Conservation (phyloP, 2,113 vertebrate genomes). For the Paradoxurus hermaphroditus region DNA sequence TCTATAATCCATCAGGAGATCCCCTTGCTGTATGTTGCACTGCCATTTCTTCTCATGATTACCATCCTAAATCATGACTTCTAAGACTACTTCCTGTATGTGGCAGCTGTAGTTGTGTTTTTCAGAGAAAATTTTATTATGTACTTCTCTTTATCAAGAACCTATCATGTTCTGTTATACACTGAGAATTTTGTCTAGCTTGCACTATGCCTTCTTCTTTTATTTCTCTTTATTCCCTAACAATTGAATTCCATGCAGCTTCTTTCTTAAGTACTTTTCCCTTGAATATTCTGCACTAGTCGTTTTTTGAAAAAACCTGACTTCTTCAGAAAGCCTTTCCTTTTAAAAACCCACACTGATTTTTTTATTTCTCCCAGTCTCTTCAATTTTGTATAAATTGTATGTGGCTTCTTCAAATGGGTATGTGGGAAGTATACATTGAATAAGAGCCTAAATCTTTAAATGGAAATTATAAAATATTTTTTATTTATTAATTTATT, state of each 20-base stretch:
- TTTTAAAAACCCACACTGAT: neutral
- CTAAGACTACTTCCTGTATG: neutral
- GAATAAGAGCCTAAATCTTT: neutral
- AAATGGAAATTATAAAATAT: conserved; percentile 42
- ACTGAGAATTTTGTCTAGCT: conserved; percentile 1
- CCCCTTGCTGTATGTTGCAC: neutral
- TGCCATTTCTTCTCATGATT: neutral
- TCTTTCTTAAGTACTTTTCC: neutral
- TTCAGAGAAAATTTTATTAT: neutral
- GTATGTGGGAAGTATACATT: neutral
- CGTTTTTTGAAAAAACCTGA: conserved; percentile 13
- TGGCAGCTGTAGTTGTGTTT: neutral
- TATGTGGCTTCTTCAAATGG: neutral
- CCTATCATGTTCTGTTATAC: neutral
- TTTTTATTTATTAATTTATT: too few relatives aligned
- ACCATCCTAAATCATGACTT: neutral
- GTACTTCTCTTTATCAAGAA: neutral
- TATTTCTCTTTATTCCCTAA: neutral
- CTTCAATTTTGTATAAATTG: neutral
- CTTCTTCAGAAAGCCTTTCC: conserved; percentile 17
- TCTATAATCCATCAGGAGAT: neutral
- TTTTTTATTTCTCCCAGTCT: neutral
- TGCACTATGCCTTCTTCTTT: neutral
- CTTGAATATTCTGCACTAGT: neutral
- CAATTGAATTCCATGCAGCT: neutral